phyloP scores from a whole-genome alignment of 2,888 invertebrate genomes.

The Ectemnius lituratus region DNA sequence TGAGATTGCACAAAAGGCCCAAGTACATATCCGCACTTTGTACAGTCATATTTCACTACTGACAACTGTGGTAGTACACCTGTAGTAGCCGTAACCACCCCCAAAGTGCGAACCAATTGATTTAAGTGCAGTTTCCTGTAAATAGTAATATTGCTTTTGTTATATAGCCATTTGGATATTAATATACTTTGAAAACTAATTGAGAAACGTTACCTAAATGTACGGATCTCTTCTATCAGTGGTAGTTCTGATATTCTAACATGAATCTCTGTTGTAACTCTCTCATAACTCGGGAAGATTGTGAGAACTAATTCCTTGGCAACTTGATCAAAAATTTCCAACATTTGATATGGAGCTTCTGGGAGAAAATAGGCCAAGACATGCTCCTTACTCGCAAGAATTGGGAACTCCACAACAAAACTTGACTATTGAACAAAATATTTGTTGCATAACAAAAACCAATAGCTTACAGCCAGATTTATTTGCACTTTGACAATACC shows the following conservation, averaged over 20 bases:
- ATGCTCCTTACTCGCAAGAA: conserved; percentile 93
- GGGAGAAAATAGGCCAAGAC: conserved; percentile 97
- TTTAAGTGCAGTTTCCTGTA: conserved; percentile 90
- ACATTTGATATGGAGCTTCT: conserved; percentile 97
- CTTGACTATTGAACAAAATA: conserved; percentile 80
- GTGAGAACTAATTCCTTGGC: conserved; percentile 95
- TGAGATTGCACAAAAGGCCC: conserved; percentile 98
- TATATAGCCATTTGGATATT: not conserved
- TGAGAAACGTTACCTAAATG: conserved; percentile 83
- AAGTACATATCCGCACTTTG: conserved; percentile 94
- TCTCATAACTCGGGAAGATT: conserved; percentile 96
- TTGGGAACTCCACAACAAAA: conserved; percentile 95
- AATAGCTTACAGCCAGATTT: not conserved
- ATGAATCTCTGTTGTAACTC: conserved; percentile 96
- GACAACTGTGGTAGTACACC: conserved; percentile 97
- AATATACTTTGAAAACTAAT: not conserved
- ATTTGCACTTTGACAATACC: conserved; percentile 66
- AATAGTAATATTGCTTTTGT: not conserved
- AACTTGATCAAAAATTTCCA: conserved; percentile 97
- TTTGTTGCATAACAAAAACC: not conserved
- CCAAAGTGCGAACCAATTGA: conserved; percentile 94
- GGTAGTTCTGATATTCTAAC: conserved; percentile 97
- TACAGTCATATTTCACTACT: conserved; percentile 98
- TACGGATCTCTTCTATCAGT: conserved; percentile 95
- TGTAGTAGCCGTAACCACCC: conserved; percentile 97